A percentile compares a stretch with the other conserved stretches of the same genome.
Conservation (phyloP, 2,888 invertebrate species). For the Syrphus vitripennis region DNA sequence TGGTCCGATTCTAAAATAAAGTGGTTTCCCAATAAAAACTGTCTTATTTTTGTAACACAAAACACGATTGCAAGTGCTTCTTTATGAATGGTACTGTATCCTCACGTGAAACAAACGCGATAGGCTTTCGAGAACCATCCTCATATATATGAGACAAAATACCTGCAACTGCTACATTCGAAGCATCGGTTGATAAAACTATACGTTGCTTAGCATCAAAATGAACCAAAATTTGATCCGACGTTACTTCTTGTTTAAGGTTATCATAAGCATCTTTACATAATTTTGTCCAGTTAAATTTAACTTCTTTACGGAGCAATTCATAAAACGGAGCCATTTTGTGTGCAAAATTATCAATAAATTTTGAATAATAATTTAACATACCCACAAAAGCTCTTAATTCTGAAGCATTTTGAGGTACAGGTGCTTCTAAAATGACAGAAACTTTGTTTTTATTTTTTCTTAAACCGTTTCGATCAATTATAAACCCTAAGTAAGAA, state of each 20-base stretch:
- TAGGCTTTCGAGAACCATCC: not conserved
- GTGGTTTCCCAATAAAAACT: slow-evolving; percentile 45
- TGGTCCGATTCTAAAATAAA: slow-evolving; percentile 55
- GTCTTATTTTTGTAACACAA: slow-evolving; percentile 43
- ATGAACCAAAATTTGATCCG: slow-evolving; percentile 31
- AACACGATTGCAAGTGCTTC: slow-evolving; percentile 44
- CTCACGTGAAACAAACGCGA: not conserved
- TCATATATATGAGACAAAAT: not conserved
- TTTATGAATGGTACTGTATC: not conserved
- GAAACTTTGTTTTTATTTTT: slow-evolving; percentile 1
- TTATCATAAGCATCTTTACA: slow-evolving; percentile 14
- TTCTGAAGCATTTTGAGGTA: not conserved
- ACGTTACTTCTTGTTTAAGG: slow-evolving; percentile 24
- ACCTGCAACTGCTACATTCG: not conserved
- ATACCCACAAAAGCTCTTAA: slow-evolving; percentile 21
- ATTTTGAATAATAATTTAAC: slow-evolving; percentile 16
- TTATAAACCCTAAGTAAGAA: slow-evolving; percentile 5
- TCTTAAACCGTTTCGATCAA: slow-evolving; percentile 7
- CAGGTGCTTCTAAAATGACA: not conserved
- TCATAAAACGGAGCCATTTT: slow-evolving; percentile 7
- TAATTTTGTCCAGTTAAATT: not conserved
- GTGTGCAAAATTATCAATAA: slow-evolving; percentile 2
- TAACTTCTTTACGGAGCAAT: not conserved
- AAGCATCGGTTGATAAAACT: slow-evolving; percentile 27
- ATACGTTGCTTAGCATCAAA: slow-evolving; percentile 33